These are phyloP conservation scores for Falco peregrinus DNA, from an alignment of 2,797 vertebrate species.

Conservation along the genomic window DNA sequence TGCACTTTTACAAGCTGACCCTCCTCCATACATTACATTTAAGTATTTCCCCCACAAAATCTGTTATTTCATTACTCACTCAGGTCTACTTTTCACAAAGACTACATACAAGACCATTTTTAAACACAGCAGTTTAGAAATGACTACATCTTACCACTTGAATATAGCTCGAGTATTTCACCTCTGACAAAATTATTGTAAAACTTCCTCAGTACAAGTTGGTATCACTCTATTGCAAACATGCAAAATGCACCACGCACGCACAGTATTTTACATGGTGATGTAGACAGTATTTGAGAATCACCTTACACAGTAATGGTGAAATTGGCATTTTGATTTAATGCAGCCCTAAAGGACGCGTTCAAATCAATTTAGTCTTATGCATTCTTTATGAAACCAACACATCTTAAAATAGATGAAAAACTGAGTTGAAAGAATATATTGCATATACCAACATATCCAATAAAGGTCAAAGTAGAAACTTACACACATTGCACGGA, in stretches of 20 bases:
- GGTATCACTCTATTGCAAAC: neutral
- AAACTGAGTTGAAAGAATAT: neutral
- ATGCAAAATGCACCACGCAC: conserved; percentile 40
- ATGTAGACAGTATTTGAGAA: conserved; percentile 60
- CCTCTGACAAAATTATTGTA: neutral
- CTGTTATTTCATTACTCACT: neutral
- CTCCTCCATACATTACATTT: neutral
- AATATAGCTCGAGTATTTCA: conserved; percentile 39
- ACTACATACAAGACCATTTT: neutral
- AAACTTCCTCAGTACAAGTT: neutral
- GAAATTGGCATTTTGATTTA: conserved; percentile 12
- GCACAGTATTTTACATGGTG: neutral
- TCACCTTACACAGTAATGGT: conserved; percentile 56
- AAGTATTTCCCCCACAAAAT: neutral
- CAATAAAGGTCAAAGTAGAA: neutral
- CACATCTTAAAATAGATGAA: neutral
- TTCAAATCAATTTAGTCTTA: neutral
- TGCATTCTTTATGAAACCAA: neutral
- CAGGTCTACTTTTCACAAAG: neutral
- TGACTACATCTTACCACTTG: conserved; percentile 10
- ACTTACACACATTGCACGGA: neutral
- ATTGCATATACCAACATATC: neutral
- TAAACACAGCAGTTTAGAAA: neutral
- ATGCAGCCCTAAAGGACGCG: neutral
- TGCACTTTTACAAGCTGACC: neutral